Evolutionary conservation across 2,113 vertebrate species (phyloP).

Genomic region (Phyllostomus hastatus): DNA sequence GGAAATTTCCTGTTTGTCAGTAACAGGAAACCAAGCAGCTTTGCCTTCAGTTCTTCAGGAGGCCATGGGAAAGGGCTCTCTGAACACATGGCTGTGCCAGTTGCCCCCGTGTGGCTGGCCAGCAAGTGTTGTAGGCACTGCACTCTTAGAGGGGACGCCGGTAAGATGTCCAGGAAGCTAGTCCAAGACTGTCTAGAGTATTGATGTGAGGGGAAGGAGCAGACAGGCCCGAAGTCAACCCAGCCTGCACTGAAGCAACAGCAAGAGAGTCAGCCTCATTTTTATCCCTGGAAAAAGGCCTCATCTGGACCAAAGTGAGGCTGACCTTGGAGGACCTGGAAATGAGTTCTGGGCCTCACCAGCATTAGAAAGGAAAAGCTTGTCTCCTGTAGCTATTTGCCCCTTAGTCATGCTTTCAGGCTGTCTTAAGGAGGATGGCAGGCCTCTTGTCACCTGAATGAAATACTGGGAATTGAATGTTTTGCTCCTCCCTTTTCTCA

Average conservation of each 20-base stretch:
- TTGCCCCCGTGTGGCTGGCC: background rate
- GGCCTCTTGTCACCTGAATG: background rate
- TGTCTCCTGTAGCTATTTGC: background rate
- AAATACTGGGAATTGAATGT: background rate
- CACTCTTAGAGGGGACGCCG: background rate
- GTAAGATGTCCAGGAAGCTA: background rate
- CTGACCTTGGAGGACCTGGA: background rate
- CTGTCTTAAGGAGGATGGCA: background rate
- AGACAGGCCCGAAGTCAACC: background rate
- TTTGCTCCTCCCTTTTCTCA: background rate
- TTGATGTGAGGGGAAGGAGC: background rate
- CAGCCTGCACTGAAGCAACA: background rate
- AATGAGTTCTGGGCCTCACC: background rate
- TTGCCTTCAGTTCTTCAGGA: background rate
- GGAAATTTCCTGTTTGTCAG: slow-evolving; percentile 56
- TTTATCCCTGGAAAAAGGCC: background rate
- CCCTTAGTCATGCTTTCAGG: background rate
- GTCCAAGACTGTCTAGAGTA: background rate
- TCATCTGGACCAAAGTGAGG: background rate
- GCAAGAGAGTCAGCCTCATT: background rate
- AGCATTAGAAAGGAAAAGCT: background rate
- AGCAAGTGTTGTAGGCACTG: background rate
- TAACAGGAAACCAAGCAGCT: background rate
- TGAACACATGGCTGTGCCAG: background rate
- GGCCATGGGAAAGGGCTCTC: background rate